A percentile compares a stretch with the other conserved stretches of the same genome.
Conservation (phyloP, 1,140 invertebrate genomes). For the Heterodera carotae region DNA sequence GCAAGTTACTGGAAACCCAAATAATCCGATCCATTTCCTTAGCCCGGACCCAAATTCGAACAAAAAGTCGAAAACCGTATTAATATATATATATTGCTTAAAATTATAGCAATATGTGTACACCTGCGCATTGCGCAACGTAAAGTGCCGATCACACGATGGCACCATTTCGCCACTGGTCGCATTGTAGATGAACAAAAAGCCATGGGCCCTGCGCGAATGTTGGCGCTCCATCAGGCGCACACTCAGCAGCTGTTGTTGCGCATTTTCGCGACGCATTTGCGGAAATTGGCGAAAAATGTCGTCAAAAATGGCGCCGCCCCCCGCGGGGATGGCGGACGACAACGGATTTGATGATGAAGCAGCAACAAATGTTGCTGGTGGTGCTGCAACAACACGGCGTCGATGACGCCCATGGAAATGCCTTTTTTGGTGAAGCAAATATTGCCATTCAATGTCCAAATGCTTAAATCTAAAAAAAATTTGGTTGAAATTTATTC, state of each 20-base stretch:
- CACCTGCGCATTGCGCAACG: slow-evolving; percentile 86
- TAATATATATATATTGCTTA: too few relatives aligned
- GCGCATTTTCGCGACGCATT: slow-evolving; percentile 55
- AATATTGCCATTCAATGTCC: slow-evolving; percentile 28
- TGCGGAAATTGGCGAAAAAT: slow-evolving; percentile 59
- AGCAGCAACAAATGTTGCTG: neutral
- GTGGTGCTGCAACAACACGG: too few relatives aligned
- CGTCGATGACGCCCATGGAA: neutral
- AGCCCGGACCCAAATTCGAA: too few relatives aligned
- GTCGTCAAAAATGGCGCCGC: too few relatives aligned
- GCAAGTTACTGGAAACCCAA: too few relatives aligned
- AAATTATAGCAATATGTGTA: too few relatives aligned
- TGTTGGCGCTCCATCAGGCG: slow-evolving; percentile 62
- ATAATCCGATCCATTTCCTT: too few relatives aligned
- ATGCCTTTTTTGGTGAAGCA: slow-evolving; percentile 17
- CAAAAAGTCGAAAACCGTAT: too few relatives aligned
- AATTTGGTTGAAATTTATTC: neutral
- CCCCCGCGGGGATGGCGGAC: too few relatives aligned
- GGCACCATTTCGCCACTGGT: slow-evolving; percentile 94
- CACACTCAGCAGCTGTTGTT: slow-evolving; percentile 51
- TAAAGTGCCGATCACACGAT: slow-evolving; percentile 90
- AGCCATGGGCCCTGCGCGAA: slow-evolving; percentile 69
- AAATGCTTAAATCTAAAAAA: slow-evolving; percentile 8
- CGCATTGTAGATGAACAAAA: slow-evolving; percentile 89
- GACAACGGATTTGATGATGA: neutral